Evolutionary conservation across 1,140 invertebrate species (phyloP).

Genomic region (Zaprionus gabonicus): DNA sequence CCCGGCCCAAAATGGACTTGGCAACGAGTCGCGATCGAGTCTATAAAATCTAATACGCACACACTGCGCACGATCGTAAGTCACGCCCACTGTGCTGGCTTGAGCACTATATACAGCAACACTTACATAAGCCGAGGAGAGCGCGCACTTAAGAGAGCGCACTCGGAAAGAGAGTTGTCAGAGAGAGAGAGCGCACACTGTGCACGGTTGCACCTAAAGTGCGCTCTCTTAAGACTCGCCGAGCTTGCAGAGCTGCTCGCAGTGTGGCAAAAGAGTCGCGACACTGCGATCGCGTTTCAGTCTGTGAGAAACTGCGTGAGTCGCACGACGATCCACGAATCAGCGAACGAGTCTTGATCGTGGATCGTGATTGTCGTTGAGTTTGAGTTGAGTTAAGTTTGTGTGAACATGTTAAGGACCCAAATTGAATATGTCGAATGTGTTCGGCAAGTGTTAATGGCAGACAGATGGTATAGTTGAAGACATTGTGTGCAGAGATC

Average conservation of each 20-base stretch:
- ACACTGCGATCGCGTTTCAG: conserved; percentile 55
- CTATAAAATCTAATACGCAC: conserved; percentile 81
- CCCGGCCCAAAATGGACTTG: conserved; percentile 74
- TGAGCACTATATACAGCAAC: conserved; percentile 38
- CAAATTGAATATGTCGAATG: neutral
- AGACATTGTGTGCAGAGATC: neutral
- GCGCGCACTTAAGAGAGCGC: conserved; percentile 49
- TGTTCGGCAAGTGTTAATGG: conserved; percentile 49
- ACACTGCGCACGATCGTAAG: conserved; percentile 43
- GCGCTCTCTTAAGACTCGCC: conserved; percentile 53
- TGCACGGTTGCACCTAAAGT: neutral
- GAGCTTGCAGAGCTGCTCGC: conserved; percentile 27
- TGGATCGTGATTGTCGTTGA: conserved; percentile 22
- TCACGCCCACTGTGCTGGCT: conserved; percentile 65
- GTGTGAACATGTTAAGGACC: neutral
- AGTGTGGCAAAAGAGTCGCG: conserved; percentile 51
- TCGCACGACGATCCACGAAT: conserved; percentile 70
- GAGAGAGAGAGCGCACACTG: conserved; percentile 8
- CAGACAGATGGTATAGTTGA: neutral
- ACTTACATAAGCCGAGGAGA: conserved; percentile 27
- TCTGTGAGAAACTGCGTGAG: conserved; percentile 74
- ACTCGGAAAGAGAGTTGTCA: neutral
- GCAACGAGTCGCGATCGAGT: conserved; percentile 60
- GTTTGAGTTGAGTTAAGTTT: conserved; percentile 14
- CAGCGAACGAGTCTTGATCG: conserved; percentile 39